These are phyloP conservation scores for Drosophila maculinotata DNA, from an alignment of 2,888 invertebrate species.

Conservation along the genomic window DNA sequence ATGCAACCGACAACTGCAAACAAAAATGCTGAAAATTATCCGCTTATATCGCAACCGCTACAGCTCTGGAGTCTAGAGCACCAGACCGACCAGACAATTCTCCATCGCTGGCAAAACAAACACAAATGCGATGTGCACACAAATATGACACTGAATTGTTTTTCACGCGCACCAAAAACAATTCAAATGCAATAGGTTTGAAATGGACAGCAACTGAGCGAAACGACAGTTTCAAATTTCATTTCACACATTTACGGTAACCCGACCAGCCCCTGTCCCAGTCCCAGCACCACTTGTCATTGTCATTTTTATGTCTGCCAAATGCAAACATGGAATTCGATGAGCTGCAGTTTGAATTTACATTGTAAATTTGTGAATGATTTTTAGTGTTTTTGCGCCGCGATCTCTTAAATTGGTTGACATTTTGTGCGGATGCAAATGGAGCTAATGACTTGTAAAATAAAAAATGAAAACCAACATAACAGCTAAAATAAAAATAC, in stretches of 20 bases:
- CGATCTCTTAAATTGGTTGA: constrained; percentile 44
- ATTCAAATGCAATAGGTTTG: constrained; percentile 41
- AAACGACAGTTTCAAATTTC: constrained; percentile 62
- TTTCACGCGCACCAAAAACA: constrained; percentile 51
- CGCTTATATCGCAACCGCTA: constrained; percentile 49
- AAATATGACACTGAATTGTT: constrained; percentile 77
- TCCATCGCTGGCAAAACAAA: constrained; percentile 51
- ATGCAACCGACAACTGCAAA: constrained; percentile 48
- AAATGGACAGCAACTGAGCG: constrained; percentile 26
- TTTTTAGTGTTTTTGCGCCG: constrained; percentile 53
- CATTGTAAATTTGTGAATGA: constrained; percentile 69
- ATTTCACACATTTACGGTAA: constrained; percentile 67
- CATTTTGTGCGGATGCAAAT: constrained; percentile 38
- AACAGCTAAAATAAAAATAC: background rate
- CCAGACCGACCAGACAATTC: constrained; percentile 6
- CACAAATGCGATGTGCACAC: constrained; percentile 45
- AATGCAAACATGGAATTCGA: constrained; percentile 55
- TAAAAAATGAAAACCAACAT: constrained; percentile 7
- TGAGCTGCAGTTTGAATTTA: constrained; percentile 52
- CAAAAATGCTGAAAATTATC: constrained; percentile 67
- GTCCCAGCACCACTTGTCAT: background rate
- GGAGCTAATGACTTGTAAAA: constrained; percentile 53
- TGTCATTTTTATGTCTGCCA: constrained; percentile 27
- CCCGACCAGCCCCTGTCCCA: background rate
- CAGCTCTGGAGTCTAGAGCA: constrained; percentile 11